These are phyloP conservation scores for Drosophila nannoptera DNA, from an alignment of 1,140 invertebrate species.

Conservation along the genomic window DNA sequence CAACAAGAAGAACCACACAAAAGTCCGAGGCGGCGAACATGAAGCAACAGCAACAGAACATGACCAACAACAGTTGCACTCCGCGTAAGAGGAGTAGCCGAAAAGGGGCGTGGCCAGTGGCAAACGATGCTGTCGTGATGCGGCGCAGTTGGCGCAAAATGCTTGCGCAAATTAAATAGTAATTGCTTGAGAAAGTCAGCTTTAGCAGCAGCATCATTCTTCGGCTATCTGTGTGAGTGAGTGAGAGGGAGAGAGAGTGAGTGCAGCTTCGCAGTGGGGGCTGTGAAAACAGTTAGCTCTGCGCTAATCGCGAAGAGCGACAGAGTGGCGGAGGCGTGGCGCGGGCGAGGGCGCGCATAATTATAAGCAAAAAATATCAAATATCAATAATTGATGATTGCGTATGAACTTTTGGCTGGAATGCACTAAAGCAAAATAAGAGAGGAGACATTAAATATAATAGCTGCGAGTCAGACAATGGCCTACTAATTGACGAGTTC, in stretches of 20 bases:
- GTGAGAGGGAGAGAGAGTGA: not conserved
- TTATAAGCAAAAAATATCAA: no score
- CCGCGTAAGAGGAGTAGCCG: conserved; percentile 39
- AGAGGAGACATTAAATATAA: conserved; percentile 50
- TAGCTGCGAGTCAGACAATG: conserved; percentile 64
- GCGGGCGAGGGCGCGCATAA: no score
- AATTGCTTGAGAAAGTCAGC: conserved; percentile 48
- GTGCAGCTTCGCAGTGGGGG: no score
- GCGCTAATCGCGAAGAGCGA: no score
- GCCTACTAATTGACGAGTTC: conserved; percentile 73
- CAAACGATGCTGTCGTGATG: conserved; percentile 27
- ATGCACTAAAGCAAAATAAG: conserved; percentile 21
- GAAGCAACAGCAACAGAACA: conserved; percentile 8
- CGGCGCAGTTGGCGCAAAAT: conserved; percentile 36
- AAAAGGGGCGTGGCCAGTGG: conserved; percentile 28
- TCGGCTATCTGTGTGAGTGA: no score
- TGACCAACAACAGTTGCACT: conserved; percentile 16
- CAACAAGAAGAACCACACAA: conserved; percentile 15
- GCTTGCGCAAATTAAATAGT: conserved; percentile 52
- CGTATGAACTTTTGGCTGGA: not conserved
- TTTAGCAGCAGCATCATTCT: conserved; percentile 15
- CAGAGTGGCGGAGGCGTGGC: no score
- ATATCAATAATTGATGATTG: no score
- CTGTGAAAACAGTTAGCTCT: no score
- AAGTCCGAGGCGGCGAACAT: conserved; percentile 1